Conservation (phyloP, 2,113 vertebrate species). For the Pteropus alecto region DNA sequence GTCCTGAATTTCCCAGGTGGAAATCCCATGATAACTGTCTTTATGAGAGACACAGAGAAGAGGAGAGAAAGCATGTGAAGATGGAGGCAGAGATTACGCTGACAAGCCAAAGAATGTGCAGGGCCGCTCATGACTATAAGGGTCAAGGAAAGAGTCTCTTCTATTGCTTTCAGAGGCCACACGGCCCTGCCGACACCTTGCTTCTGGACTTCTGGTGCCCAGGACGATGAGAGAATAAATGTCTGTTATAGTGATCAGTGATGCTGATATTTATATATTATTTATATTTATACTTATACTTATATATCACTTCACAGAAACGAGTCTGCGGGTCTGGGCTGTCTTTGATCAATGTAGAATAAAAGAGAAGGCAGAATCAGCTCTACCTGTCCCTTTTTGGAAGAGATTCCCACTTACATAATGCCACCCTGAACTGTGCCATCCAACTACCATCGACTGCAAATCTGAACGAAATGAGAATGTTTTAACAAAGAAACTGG, state of each 20-base stretch:
- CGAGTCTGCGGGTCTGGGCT: not conserved
- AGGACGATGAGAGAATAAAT: not conserved
- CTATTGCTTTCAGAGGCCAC: fast-evolving
- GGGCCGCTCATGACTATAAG: not conserved
- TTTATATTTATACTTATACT: not conserved
- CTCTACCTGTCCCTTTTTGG: not conserved
- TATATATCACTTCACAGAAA: not conserved
- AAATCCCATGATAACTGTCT: not conserved
- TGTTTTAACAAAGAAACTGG: not conserved
- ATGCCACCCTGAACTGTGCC: not conserved
- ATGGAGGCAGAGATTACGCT: not conserved
- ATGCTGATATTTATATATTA: not conserved
- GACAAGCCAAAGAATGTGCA: not conserved
- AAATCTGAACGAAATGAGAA: not conserved
- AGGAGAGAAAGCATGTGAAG: not conserved
- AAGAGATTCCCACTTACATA: not conserved
- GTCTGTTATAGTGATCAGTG: not conserved
- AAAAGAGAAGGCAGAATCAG: not conserved
- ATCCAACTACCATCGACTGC: not conserved
- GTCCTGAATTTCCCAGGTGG: not conserved
- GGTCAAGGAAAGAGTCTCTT: not conserved
- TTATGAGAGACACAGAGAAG: not conserved
- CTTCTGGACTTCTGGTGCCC: too few relatives aligned
- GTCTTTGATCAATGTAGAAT: not conserved
- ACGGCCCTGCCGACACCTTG: fast-evolving